Evolutionary conservation across 2,797 vertebrate genomes (phyloP), one percentile per base, ranked within the genome.

Genomic region (Schizopygopsis malacanthus): DNA sequence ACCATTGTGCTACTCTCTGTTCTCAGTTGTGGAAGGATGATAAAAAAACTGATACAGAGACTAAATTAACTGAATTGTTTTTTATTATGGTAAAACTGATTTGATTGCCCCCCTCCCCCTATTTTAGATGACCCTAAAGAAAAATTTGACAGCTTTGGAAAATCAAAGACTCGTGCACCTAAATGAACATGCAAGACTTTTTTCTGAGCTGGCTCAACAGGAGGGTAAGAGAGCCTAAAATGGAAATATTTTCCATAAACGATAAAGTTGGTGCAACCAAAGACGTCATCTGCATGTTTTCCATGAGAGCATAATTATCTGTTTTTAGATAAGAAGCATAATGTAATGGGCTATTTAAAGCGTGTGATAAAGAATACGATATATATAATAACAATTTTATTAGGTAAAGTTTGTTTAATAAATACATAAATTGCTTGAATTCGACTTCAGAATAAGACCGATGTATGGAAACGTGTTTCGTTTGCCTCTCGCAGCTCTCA

Each of bases 41-140:
- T 22, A 20, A 12, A 54, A 54, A 22, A n/a, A n/a, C 54, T 16
- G 76, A 78, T 61, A 10, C 13, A 59, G 20, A 41, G 52, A 7
- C 10, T 0, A 39, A 54, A 72, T 75, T 43, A 2, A 18, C 9
- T 28, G 13, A 59, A 73, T 59, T 70, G 6, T 2, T 8, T 28
- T 65, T 52, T 73, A 16, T 63, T 28, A 75, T 15, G 6, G 16
- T 11, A 33, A 11, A 83, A 15, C 11, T 50, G 20, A 50, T 54
- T 65, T 52, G n/a, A 9, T 43, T 41, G 39, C 1, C 8, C 41
- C 41, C 41, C 41, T 0, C 73, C 61, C 7, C 12, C 25, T 20
- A 76, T 61, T 77, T 54, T 43, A 88, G 89, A 84, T 73, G 18
- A 56, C 69, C 61, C 52, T 90, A 72, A 84, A 79, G n/a, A 65